These are phyloP conservation scores for Mionectes olivaceus DNA, from an alignment of 2,797 vertebrate genomes.

Conservation along the genomic window DNA sequence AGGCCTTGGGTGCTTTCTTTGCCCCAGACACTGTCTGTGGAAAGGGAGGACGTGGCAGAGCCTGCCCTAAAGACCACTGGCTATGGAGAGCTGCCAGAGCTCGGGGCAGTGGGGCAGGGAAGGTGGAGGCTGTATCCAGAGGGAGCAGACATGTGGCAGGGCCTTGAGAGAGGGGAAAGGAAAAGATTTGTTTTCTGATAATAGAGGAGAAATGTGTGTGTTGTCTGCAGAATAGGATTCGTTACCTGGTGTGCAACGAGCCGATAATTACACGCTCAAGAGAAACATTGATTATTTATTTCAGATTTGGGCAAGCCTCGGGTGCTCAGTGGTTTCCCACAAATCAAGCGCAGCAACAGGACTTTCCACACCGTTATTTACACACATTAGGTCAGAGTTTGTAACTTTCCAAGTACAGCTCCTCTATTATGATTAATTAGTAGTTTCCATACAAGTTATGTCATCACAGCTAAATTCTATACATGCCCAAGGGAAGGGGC, in stretches of 20 bases:
- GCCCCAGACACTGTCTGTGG: background rate
- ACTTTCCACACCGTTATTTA: rapidly evolving
- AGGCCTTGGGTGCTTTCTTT: background rate
- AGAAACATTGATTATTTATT: background rate
- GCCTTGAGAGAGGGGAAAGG: background rate
- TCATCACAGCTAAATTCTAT: background rate
- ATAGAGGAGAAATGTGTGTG: background rate
- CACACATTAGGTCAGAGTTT: background rate
- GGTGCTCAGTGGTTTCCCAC: rapidly evolving
- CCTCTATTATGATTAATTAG: background rate
- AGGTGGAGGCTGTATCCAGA: background rate
- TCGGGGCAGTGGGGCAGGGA: rapidly evolving
- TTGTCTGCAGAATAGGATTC: background rate
- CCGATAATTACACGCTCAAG: background rate
- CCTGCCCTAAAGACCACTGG: background rate
- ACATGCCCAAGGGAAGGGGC: background rate
- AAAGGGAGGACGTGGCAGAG: background rate
- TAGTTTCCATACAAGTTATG: background rate
- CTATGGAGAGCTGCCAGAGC: background rate
- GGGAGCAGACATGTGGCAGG: background rate
- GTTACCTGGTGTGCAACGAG: background rate
- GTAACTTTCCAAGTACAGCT: background rate
- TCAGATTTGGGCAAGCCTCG: background rate
- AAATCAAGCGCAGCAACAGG: background rate
- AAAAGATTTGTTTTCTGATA: background rate